Conservation (phyloP, 2,888 invertebrate species). For the Priocnemis perturbator region DNA sequence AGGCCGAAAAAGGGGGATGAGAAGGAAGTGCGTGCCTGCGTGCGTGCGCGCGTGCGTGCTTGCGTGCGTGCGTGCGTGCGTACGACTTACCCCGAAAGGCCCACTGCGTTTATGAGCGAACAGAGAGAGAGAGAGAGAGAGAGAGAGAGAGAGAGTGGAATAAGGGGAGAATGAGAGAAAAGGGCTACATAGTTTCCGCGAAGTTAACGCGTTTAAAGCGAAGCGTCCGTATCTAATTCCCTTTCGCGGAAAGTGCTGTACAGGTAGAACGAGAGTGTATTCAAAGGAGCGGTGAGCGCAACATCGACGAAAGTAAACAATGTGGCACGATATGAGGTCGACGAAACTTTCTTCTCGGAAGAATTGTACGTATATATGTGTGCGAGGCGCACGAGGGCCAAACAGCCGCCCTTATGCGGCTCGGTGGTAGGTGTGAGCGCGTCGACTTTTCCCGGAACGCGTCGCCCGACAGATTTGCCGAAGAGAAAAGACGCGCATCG, state of each 20-base stretch:
- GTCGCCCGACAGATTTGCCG: no score
- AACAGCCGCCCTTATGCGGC: no score
- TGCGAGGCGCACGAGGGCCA: no score
- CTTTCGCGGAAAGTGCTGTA: constrained; percentile 30
- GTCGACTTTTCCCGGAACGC: no score
- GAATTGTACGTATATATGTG: no score
- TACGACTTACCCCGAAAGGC: background rate
- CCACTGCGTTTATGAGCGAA: background rate
- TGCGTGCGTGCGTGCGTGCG: constrained; percentile 6
- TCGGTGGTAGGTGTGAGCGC: no score
- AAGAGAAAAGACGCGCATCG: no score
- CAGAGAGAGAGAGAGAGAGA: constrained; percentile 7
- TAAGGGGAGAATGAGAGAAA: constrained; percentile 15
- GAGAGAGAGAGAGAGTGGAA: constrained; percentile 10
- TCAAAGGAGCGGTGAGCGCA: constrained; percentile 14
- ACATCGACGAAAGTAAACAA: constrained; percentile 1
- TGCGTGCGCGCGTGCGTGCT: constrained; percentile 20
- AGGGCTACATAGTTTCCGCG: constrained; percentile 17
- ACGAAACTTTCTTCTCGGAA: no score
- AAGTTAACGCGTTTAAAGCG: constrained; percentile 19
- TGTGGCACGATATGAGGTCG: no score
- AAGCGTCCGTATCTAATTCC: constrained; percentile 24
- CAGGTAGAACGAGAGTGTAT: constrained; percentile 23
- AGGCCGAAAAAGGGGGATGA: constrained; percentile 39
- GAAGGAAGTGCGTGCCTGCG: constrained; percentile 28